Percentiles rank a stretch among this genome's conserved stretches.
phyloP scores from a whole-genome alignment of 1,140 invertebrate species.

The Cyclargus thomasi region DNA sequence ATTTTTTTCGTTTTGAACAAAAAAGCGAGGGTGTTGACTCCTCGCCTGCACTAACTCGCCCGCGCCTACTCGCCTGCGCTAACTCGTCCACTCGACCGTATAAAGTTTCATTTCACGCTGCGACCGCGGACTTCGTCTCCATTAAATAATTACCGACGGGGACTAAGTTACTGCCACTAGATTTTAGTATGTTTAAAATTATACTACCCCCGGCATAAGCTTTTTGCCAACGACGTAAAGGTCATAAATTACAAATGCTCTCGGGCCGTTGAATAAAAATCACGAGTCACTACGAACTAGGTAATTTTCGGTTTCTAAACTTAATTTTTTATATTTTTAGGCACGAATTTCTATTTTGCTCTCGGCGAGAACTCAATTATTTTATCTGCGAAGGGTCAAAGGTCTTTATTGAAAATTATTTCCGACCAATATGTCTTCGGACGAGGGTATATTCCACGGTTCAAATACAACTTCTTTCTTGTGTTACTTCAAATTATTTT shows the following conservation, averaged over 20 bases:
- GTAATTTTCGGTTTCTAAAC: not conserved
- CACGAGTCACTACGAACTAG: no score
- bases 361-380: slow-evolving; percentile 18
- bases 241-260: not conserved
- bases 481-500: slow-evolving; percentile 16
- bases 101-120: slow-evolving; percentile 56
- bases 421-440: slow-evolving; percentile 32
- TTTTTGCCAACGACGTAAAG: not conserved
- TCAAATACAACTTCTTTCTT: slow-evolving; percentile 16
- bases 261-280: no score
- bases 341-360: slow-evolving; percentile 20
- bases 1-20: slow-evolving; percentile 5
- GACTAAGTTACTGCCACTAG: slow-evolving; percentile 29
- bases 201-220: not conserved
- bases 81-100: slow-evolving; percentile 29
- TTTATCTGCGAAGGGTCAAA: slow-evolving; percentile 23
- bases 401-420: slow-evolving; percentile 35
- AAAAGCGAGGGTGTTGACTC: slow-evolving; percentile 24
- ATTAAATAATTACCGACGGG: slow-evolving; percentile 60
- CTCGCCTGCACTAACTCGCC: slow-evolving; percentile 15
- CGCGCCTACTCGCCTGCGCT: slow-evolving; percentile 19
- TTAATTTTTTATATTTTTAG: not conserved
- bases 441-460: slow-evolving; percentile 25
- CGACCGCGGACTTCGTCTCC: slow-evolving; percentile 52
- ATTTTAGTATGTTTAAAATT: slow-evolving; percentile 4